Base-by-base conservation (phyloP, 2,888 invertebrate species). In the Platycheirus albimanus region DNA sequence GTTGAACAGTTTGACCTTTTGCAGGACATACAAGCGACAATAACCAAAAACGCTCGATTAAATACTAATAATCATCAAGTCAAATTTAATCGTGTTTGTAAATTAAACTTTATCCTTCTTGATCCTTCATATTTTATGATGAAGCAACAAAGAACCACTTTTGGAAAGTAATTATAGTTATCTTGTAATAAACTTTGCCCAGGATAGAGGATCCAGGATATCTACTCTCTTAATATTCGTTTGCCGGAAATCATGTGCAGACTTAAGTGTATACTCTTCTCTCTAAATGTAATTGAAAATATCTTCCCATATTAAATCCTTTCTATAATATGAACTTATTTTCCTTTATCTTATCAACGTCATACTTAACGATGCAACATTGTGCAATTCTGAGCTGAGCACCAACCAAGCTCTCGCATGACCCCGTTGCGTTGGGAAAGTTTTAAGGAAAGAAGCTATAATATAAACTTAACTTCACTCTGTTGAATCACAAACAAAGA, bases 401-500 rank as follows among this genome's bases (percentile, higher is more conserved):
- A n/a, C n/a, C n/a, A n/a, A n/a, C n/a, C n/a, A n/a, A n/a, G n/a
- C n/a, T n/a, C n/a, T 43, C 63, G 58, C 41, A 38, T 69, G 54
- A 74, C 67, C 61, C 43, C 38, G 20, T 74, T 79, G 45, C 24
- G 24, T 24, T 24, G 24, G 24, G 2, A 15, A 38, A 58, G 61
- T 51, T 67, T 51, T n/a, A n/a, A n/a, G 13, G 10, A 7, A 24
- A 17, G 7, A 43, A 28, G 13, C 15, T 58, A 8, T 33, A 19
- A 24, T 13, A 19, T 19, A 11, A n/a, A n/a, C n/a, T n/a, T 4
- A 33, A 66, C 52, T 43, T 54, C 19, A 20, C 43, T 49, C 30
- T 33, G 58, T 56, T 72, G 78, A 78, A 66, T 79, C 52, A 41
- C 61, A 52, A 54, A 67, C 36, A 64, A 64, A 38, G 38, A 13